A percentile compares a stretch with the other conserved stretches of the same genome.
These are phyloP conservation scores for Arbacia lixula DNA, from an alignment of 53 echinoderm and acorn worm species.

Conservation along the genomic window DNA sequence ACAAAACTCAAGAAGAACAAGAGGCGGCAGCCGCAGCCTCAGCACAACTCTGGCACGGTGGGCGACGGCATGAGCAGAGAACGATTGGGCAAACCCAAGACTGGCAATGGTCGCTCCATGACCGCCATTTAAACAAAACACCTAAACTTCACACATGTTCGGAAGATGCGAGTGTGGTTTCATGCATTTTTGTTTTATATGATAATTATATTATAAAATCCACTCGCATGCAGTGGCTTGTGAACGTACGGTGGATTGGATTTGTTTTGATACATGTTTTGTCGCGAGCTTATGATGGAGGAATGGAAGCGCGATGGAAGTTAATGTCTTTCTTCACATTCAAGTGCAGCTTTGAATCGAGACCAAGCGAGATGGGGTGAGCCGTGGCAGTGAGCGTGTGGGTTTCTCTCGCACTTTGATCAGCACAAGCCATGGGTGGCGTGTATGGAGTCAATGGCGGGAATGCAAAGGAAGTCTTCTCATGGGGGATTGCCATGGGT, in stretches of 20 bases:
- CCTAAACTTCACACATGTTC: background rate
- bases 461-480: too few relatives aligned
- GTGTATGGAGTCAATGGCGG: too few relatives aligned
- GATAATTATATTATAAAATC: too few relatives aligned
- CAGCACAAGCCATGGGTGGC: too few relatives aligned
- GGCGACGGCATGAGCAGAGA: conserved; percentile 68
- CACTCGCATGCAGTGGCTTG: too few relatives aligned
- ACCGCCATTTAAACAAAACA: background rate
- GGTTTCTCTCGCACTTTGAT: too few relatives aligned
- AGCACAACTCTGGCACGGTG: conserved; percentile 64
- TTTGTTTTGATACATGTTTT: too few relatives aligned
- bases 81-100: conserved; percentile 76
- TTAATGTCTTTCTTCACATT: conserved; percentile 40
- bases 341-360: conserved; percentile 53
- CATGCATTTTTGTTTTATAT: too few relatives aligned
- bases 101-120: conserved; percentile 49
- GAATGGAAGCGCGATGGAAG: background rate
- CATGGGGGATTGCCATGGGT: too few relatives aligned
- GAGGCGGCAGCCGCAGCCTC: conserved; percentile 40
- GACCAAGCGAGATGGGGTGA: background rate
- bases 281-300: too few relatives aligned
- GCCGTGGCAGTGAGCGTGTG: background rate
- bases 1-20: conserved; percentile 79
- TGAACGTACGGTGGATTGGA: too few relatives aligned
- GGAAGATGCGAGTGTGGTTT: too few relatives aligned